Percentiles rank a stretch among this genome's conserved stretches.
These are phyloP conservation scores for Lepidurus packardi DNA, from an alignment of 1,140 invertebrate species.

Conservation along the genomic window DNA sequence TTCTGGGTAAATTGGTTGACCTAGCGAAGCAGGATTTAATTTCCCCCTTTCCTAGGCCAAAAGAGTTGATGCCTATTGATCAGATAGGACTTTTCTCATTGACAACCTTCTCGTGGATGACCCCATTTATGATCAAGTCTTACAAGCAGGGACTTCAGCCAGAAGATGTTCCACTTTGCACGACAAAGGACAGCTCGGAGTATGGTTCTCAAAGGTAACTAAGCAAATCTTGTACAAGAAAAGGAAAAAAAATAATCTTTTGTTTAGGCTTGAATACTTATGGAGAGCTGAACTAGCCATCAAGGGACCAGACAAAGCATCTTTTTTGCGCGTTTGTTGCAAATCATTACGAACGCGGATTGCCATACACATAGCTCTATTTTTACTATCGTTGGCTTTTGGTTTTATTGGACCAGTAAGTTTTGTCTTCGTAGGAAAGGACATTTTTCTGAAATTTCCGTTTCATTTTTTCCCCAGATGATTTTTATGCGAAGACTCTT, in stretches of 20 bases:
- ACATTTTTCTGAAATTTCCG: not conserved
- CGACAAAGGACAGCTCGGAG: constrained; percentile 50
- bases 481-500: constrained; percentile 54
- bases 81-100: constrained; percentile 52
- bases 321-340: constrained; percentile 51
- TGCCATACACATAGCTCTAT: constrained; percentile 49
- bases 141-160: constrained; percentile 47
- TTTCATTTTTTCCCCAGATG: constrained; percentile 46
- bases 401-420: constrained; percentile 60
- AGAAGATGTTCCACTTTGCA: constrained; percentile 49
- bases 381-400: constrained; percentile 50
- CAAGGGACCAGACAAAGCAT: constrained; percentile 45
- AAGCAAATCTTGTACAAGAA: constrained; percentile 38
- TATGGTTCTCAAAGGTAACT: constrained; percentile 46
- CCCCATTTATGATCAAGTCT: constrained; percentile 51
- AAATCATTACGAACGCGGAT: constrained; percentile 54
- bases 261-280: constrained; percentile 47
- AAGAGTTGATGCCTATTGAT: constrained; percentile 47
- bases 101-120: constrained; percentile 56
- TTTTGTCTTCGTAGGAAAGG: constrained; percentile 32
- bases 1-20: constrained; percentile 27
- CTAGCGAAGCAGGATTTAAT: not conserved
- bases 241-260: constrained; percentile 33
- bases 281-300: constrained; percentile 51
- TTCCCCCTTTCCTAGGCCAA: constrained; percentile 37